These are phyloP conservation scores for Carduelis carduelis DNA, from an alignment of 2,797 vertebrate species.

Conservation along the genomic window DNA sequence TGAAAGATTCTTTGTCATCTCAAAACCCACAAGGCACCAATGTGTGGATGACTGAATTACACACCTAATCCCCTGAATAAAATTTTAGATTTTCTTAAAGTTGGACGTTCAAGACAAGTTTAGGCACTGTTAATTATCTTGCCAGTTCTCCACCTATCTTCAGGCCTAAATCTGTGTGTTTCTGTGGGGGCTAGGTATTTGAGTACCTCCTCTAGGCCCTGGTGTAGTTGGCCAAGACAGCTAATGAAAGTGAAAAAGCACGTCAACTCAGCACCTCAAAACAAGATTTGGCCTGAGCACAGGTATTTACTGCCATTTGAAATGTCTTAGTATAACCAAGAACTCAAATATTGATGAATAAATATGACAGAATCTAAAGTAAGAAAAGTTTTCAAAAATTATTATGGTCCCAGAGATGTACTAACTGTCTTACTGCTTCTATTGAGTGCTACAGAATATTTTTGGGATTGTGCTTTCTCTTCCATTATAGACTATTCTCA, in stretches of 20 bases:
- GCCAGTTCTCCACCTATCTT: neutral
- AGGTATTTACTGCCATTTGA: neutral
- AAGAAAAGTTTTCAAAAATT: neutral
- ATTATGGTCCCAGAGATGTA: neutral
- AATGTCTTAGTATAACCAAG: neutral
- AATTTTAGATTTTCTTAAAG: neutral
- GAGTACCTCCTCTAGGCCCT: neutral
- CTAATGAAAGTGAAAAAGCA: neutral
- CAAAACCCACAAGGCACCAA: neutral
- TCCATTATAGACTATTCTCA: neutral
- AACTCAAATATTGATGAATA: neutral
- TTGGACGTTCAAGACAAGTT: rapidly evolving
- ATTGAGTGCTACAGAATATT: neutral
- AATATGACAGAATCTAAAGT: neutral
- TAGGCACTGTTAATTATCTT: neutral
- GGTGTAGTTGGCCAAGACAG: neutral
- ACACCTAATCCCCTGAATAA: neutral
- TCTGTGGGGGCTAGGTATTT: neutral
- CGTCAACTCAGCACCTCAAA: neutral
- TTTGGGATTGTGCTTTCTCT: neutral
- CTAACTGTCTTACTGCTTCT: neutral
- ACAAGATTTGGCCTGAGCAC: neutral
- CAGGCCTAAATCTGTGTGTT: neutral
- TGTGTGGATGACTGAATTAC: rapidly evolving
- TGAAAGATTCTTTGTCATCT: neutral